phyloP scores from a whole-genome alignment of 1,140 invertebrate genomes.

The Zaprionus ghesquierei region DNA sequence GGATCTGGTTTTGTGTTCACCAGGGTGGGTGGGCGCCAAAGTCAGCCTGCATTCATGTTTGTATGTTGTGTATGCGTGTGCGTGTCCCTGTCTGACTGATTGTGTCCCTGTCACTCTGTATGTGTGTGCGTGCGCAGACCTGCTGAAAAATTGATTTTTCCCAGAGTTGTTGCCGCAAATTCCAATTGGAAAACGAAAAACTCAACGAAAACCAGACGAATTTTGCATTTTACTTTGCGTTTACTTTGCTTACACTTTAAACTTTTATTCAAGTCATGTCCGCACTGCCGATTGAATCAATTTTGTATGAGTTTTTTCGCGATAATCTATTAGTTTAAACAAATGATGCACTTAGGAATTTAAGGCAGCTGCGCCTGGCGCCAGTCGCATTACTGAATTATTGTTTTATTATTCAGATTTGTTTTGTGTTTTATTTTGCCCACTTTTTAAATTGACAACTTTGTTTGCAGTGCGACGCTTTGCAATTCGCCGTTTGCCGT shows the following conservation, averaged over 20 bases:
- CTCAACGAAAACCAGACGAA: conserved; percentile 10
- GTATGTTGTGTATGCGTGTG: not conserved
- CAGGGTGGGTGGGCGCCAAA: conserved; percentile 66
- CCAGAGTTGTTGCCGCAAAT: conserved; percentile 59
- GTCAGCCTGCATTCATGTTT: conserved; percentile 9
- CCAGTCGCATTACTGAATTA: conserved; percentile 14
- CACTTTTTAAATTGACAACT: conserved; percentile 17
- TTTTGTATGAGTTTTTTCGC: conserved; percentile 1
- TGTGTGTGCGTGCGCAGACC: conserved; percentile 64
- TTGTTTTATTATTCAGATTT: conserved; percentile 26
- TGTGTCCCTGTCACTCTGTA: conserved; percentile 12
- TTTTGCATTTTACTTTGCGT: conserved; percentile 1
- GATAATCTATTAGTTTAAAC: conserved; percentile 16
- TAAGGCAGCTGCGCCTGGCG: conserved; percentile 22
- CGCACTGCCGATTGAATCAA: conserved; percentile 3
- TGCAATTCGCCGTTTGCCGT: no score
- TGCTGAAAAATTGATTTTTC: conserved; percentile 77
- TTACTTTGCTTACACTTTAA: conserved; percentile 25
- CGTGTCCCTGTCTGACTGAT: no score
- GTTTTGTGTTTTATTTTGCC: conserved; percentile 1
- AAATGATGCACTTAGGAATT: conserved; percentile 26
- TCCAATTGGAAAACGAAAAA: not conserved
- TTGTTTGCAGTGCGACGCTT: conserved; percentile 10
- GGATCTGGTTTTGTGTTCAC: conserved; percentile 26
- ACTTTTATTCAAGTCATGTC: conserved; percentile 7